Base-by-base conservation (phyloP, 1,140 invertebrate species). In the Mercenaria mercenaria region DNA sequence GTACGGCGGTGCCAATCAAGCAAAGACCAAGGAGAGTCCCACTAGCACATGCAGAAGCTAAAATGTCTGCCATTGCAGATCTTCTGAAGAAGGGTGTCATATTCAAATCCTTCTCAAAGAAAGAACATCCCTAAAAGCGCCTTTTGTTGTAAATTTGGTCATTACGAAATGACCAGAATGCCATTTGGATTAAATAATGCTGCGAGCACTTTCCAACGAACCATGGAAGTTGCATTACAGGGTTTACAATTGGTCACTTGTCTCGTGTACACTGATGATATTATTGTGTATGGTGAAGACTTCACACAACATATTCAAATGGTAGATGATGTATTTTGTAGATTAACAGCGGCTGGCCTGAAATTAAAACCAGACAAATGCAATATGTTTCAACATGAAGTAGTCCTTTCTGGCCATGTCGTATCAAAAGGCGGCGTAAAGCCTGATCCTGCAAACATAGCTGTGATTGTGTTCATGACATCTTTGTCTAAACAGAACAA, bases 191-290 rank as follows among this genome's bases (percentile, higher is more conserved):
- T 56, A 0, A 76, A 15, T n/a, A 56, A 56, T 23, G n/a, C 34
- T 20, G 47, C 43, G 3, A 59, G 39, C 23, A 50, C 34, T n/a
- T 59, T 59, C 20, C 52, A 59, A 59, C 52, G 52, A 23, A 59
- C 52, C 15, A 59, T 59, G 23, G 80, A 89, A 56, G 2, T 50
- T 0, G 77, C 88, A 3, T 41, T 91, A 10, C 43, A 29, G 18
- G 84, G 79, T 11, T 39, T 89, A 20, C 64, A 91, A 37, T 91
- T 59, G 74, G 56, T 56, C 0, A 56, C 10, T 20, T 41, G 43
- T 41, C 41, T 89, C 2, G 34, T 91, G 8, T 89, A 90, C 67
- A 64, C 88, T 56, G 83, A 90, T 83, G 92, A 92, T 43, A 72
- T 87, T 0, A 92, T 88, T 13, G 83, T 90, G 10, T 59, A 3